A percentile compares a stretch with the other conserved stretches of the same genome.
Evolutionary conservation across 2,797 vertebrate species (phyloP).

Genomic region (Melopsittacus undulatus): DNA sequence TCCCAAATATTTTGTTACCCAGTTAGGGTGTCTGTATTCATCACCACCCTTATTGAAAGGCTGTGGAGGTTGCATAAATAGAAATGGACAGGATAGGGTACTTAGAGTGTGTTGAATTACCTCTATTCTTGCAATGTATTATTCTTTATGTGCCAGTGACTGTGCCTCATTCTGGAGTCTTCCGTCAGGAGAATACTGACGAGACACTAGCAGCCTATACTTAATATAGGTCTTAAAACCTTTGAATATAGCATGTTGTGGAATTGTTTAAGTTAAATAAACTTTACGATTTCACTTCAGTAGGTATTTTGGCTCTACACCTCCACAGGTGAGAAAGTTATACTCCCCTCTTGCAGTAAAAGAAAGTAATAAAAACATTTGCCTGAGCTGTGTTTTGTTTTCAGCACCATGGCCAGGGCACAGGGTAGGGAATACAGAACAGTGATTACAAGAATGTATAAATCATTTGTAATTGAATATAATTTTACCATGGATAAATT

Average conservation of each 20-base stretch:
- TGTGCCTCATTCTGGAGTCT: not conserved
- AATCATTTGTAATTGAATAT: not conserved
- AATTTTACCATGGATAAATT: not conserved
- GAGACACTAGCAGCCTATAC: not conserved
- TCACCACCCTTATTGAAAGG: not conserved
- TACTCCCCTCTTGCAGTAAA: not conserved
- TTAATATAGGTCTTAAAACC: not conserved
- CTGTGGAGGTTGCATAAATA: not conserved
- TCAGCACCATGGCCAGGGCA: constrained; percentile 61
- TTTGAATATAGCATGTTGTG: not conserved
- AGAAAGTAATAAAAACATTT: not conserved
- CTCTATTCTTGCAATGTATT: not conserved
- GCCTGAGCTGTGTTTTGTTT: not conserved
- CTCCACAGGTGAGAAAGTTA: not conserved
- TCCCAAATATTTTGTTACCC: not conserved
- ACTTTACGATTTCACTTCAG: not conserved
- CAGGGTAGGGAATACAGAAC: fast-evolving
- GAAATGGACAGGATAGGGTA: not conserved
- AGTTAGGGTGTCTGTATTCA: not conserved
- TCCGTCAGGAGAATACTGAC: not conserved
- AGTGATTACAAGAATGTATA: fast-evolving
- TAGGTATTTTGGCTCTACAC: not conserved
- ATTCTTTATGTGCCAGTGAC: not conserved
- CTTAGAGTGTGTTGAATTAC: not conserved
- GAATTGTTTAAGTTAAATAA: not conserved